These are phyloP conservation scores for Charadrius vociferus DNA, from an alignment of 2,113 vertebrate genomes.

Conservation along the genomic window DNA sequence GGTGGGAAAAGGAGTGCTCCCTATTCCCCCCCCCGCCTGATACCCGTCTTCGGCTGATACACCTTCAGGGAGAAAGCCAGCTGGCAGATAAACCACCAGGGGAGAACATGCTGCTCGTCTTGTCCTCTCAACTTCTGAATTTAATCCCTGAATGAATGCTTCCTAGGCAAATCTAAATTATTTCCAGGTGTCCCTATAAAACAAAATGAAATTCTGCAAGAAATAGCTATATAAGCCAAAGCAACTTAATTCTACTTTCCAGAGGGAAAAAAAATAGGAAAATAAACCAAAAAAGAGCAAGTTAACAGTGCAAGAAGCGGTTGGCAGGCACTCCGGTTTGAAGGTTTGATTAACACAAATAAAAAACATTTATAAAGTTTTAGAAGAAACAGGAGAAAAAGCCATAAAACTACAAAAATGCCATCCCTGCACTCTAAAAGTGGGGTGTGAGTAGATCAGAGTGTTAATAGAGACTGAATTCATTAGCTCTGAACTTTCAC, in stretches of 20 bases:
- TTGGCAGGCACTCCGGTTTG: neutral
- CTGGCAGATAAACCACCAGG: neutral
- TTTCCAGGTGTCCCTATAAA: slow-evolving; percentile 9
- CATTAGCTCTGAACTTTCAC: neutral
- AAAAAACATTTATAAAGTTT: neutral
- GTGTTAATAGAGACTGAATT: neutral
- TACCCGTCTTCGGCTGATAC: neutral
- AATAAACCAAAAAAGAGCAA: neutral
- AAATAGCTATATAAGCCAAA: slow-evolving; percentile 47
- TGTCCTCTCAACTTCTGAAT: neutral
- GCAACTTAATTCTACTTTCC: slow-evolving; percentile 37
- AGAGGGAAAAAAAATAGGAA: neutral
- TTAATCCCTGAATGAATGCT: neutral
- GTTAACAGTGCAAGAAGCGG: neutral
- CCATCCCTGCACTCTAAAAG: neutral
- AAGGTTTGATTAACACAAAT: neutral
- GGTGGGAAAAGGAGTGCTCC: neutral
- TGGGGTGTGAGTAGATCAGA: neutral
- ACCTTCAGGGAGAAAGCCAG: neutral
- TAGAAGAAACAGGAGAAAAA: neutral
- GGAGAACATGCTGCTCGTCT: neutral
- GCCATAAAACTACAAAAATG: neutral
- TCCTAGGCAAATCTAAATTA: slow-evolving; percentile 20
- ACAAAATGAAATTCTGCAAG: neutral
- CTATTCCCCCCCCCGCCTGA: neutral